Base-by-base conservation (phyloP, 2,888 invertebrate species). In the Apeira syringaria region DNA sequence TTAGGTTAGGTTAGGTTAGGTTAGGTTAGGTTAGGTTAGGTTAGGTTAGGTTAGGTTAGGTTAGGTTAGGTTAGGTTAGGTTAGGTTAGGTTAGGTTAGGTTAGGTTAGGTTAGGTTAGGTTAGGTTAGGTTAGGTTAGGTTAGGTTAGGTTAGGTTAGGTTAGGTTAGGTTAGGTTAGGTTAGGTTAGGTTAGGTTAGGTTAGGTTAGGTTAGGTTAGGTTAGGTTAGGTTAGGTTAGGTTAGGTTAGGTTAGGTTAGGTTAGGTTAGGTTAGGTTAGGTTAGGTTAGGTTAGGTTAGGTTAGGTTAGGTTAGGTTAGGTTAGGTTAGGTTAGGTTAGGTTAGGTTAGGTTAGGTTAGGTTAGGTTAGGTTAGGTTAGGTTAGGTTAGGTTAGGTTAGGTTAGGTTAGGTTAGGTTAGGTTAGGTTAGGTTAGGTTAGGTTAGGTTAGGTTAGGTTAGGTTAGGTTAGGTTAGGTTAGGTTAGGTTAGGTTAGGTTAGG, bases 111-210 rank as follows among this genome's bases (percentile, higher is more conserved):
- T 28, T 28, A 28, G 28, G 28, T 28, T 28, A 15, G 28, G 28
- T 33, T 33, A 33, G 33, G 33, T 33, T 33, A 33, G 33, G 33
- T 33, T 33, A 33, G 33, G 33, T 33, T 33, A 33, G 33, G 33
- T 33, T 33, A 33, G 33, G 33, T 33, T 33, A 33, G 33, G 33
- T 33, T 33, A 33, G 33, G 33, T 33, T 33, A 28, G 28, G 28
- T 28, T 28, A 28, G 28, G 28, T 28, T 28, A 28, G 28, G 28
- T 28, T 28, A 28, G 28, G 28, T 28, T 28, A 15, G 28, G 28
- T 27, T 27, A 27, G 27, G 27, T 27, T 27, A 27, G 27, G 27
- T 27, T 27, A 27, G 27, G 27, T 27, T 27, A 27, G 27, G 27
- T 27, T 27, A 27, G 27, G 27, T 27, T 27, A 28, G 28, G 28